phyloP scores from a whole-genome alignment of 2,113 vertebrate genomes.

The Poecilia latipinna region DNA sequence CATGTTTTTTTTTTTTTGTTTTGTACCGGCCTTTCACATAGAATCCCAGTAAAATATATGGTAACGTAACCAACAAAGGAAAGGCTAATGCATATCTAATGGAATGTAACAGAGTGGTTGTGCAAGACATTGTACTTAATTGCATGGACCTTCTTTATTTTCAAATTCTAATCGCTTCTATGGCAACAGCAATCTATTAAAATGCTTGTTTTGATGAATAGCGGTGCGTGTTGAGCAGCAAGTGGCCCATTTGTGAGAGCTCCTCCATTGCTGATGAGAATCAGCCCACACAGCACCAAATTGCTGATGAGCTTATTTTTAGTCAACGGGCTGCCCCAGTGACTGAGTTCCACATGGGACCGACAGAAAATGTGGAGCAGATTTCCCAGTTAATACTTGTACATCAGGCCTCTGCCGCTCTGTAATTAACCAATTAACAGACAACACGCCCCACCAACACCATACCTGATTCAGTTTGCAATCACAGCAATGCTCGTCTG shows the following conservation, averaged over 20 bases:
- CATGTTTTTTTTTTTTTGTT: too few relatives aligned
- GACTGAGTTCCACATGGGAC: slow-evolving; percentile 63
- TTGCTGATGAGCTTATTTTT: slow-evolving; percentile 78
- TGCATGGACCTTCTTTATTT: neutral
- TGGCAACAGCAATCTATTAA: slow-evolving; percentile 28
- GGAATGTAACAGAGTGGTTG: too few relatives aligned
- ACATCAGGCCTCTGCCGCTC: slow-evolving; percentile 81
- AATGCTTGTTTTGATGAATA: slow-evolving; percentile 32
- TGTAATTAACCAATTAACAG: slow-evolving; percentile 99
- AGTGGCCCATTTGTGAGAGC: slow-evolving; percentile 48
- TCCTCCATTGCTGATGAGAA: slow-evolving; percentile 66
- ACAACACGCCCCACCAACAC: slow-evolving; percentile 85
- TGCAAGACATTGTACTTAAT: slow-evolving; percentile 3
- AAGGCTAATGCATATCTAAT: too few relatives aligned
- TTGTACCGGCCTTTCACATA: too few relatives aligned
- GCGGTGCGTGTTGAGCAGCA: slow-evolving; percentile 31
- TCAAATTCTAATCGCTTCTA: slow-evolving; percentile 5
- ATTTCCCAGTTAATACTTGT: slow-evolving; percentile 83
- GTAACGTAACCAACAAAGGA: too few relatives aligned
- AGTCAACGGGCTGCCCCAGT: slow-evolving; percentile 67
- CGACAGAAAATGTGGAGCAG: slow-evolving; percentile 71
- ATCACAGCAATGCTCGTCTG: slow-evolving; percentile 91
- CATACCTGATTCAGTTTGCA: slow-evolving; percentile 94
- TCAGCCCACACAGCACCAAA: slow-evolving; percentile 67
- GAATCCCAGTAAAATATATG: too few relatives aligned